A percentile compares a stretch with the other conserved stretches of the same genome.
Evolutionary conservation across 2,888 invertebrate genomes (phyloP).

Genomic region (Anagyrus pseudococci): DNA sequence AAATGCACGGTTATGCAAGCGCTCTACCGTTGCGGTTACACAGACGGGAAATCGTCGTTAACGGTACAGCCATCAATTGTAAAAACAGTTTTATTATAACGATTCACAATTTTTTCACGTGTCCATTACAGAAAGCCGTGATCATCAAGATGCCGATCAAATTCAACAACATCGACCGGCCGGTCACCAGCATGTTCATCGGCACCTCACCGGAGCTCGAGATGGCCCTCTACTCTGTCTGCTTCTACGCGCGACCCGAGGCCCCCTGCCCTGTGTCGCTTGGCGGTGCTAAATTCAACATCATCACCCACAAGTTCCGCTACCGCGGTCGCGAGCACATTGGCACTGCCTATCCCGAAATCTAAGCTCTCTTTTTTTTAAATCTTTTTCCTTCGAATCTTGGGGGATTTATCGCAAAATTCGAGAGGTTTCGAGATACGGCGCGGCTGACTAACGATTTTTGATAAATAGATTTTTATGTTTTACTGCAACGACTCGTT

Average conservation of each 20-base stretch:
- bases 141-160: constrained; percentile 77
- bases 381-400: neutral
- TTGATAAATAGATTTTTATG: constrained; percentile 4
- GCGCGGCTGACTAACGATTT: no score
- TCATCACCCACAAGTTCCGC: constrained; percentile 76
- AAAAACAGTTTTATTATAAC: no score
- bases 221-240: constrained; percentile 87
- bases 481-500: no score
- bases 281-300: constrained; percentile 73
- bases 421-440: no score
- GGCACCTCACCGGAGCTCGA: constrained; percentile 92
- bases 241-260: constrained; percentile 80
- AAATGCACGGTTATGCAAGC: no score
- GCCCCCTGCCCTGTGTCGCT: constrained; percentile 77
- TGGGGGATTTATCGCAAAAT: no score
- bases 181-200: constrained; percentile 79
- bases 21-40: no score
- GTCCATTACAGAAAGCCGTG: constrained; percentile 80
- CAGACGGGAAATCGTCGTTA: no score
- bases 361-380: constrained; percentile 61
- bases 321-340: constrained; percentile 80
- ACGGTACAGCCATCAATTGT: no score
- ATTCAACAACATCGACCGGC: constrained; percentile 76
- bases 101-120: no score
- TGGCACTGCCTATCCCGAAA: constrained; percentile 83